Base-by-base conservation (phyloP, 2,888 invertebrate genomes). In the Tholera decimalis region DNA sequence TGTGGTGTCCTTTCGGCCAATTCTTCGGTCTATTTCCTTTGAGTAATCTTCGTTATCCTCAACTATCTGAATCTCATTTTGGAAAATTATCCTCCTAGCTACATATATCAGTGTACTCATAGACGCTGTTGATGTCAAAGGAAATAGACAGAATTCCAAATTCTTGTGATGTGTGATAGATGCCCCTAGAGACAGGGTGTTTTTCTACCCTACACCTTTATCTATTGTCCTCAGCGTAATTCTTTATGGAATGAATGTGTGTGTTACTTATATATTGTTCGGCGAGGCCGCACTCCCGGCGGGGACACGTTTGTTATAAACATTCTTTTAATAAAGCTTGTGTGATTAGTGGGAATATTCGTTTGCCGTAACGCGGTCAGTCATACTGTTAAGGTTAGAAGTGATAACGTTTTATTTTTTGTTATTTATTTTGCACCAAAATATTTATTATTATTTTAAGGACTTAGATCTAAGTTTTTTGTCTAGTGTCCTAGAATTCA, bases 191-290 rank as follows among this genome's bases (percentile, higher is more conserved):
- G 76, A 87, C 87, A 87, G 87, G 90, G 90, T 89, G 87, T 85
- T 84, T 79, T 85, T 84, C 80, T 85, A 85, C 86, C 91, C 89
- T 87, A 79, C 80, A 88, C 90, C 88, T 87, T 83, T 89, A 88
- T 89, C 84, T 91, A 89, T 91, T 86, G 89, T 91, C 91, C 85
- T 71, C 80, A 85, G 86, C 88, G 85, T 86, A 93, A 92, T 93
- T 93, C 88, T 93, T 94, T 91, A 93, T 94, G 93, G 93, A 93
- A 94, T 94, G 93, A 92, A 93, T 94, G 93, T 90, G 92, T 90
- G 89, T 91, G 90, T 79, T 82, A 83, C 65, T 80, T 81, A 76
- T 77, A 47, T 84, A 79, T 78, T 80, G 81, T 81, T 73, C 65
- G 67, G 73, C 80, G 72, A 64, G 37, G 37, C 39, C 57, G 69